These are phyloP conservation scores for Lampris incognitus DNA, from an alignment of 2,113 vertebrate species.

Conservation along the genomic window DNA sequence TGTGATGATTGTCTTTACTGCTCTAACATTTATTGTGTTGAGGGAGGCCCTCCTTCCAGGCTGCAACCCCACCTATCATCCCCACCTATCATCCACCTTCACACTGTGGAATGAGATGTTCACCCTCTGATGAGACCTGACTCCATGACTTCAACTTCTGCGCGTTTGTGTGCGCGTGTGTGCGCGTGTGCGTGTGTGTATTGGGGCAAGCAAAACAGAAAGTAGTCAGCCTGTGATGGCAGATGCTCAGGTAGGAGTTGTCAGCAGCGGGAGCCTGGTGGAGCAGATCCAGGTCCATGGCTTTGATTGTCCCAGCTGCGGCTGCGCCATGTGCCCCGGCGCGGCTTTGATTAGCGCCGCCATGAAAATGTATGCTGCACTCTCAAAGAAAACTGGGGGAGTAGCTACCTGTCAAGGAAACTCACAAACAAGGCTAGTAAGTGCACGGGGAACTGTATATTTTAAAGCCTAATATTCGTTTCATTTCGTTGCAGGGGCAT, in stretches of 20 bases:
- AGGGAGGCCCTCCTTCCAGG: not conserved
- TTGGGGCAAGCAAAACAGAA: not conserved
- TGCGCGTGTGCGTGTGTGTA: constrained; percentile 37
- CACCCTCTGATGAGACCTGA: too few species aligned
- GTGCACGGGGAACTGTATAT: constrained; percentile 77
- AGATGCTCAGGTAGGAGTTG: constrained; percentile 74
- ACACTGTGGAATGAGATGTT: too few species aligned
- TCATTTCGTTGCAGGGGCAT: constrained; percentile 70
- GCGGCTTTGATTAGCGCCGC: constrained; percentile 80
- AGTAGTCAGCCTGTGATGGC: constrained; percentile 64
- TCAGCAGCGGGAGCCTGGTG: constrained; percentile 72
- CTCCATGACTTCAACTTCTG: constrained; percentile 20
- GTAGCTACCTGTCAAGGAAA: constrained; percentile 82
- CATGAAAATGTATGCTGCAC: constrained; percentile 82
- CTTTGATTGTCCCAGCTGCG: constrained; percentile 77
- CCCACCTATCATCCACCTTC: too few species aligned
- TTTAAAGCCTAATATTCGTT: constrained; percentile 80
- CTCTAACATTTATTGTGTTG: not conserved
- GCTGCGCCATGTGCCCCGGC: constrained; percentile 72
- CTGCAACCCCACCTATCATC: too few species aligned
- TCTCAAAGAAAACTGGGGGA: constrained; percentile 82
- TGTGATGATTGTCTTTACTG: constrained; percentile 11
- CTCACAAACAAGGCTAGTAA: constrained; percentile 82
- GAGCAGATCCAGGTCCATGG: constrained; percentile 69
- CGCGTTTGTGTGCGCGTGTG: constrained; percentile 44